These are phyloP conservation scores for Melolontha melolontha DNA, from an alignment of 2,888 invertebrate genomes.

Conservation along the genomic window DNA sequence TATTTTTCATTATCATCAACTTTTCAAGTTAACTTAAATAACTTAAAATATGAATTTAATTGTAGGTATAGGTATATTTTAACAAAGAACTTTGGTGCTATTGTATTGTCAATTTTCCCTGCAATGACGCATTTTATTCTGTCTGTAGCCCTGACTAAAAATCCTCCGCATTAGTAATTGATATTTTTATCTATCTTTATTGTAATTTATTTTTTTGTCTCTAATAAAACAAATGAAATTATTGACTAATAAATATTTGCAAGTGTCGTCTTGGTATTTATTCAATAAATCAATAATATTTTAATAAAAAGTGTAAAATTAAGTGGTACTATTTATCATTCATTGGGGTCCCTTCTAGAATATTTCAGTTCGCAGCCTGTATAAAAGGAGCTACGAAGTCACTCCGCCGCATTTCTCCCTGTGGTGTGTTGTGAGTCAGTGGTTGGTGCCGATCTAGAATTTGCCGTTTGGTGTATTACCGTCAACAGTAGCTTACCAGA, in stretches of 20 bases:
- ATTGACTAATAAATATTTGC: neutral
- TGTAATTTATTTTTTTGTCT: neutral
- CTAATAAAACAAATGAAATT: neutral
- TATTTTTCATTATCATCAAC: too few relatives aligned
- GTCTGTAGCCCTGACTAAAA: constrained; percentile 19
- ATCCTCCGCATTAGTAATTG: constrained; percentile 23
- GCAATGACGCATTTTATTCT: constrained; percentile 17
- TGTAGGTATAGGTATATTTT: too few relatives aligned
- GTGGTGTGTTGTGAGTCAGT: constrained; percentile 14
- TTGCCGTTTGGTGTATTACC: neutral
- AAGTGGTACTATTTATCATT: constrained; percentile 31
- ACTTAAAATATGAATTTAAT: too few relatives aligned
- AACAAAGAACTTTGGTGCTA: constrained; percentile 30
- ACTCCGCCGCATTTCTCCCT: constrained; percentile 26
- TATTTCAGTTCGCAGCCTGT: neutral
- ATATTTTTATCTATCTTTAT: neutral
- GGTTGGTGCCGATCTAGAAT: neutral
- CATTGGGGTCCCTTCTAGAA: constrained; percentile 6
- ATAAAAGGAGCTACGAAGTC: constrained; percentile 18
- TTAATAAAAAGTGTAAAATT: constrained; percentile 2
- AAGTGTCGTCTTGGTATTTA: neutral
- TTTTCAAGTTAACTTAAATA: too few relatives aligned
- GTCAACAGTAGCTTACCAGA: constrained; percentile 12
- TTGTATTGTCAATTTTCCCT: neutral
- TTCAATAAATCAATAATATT: neutral